These are phyloP conservation scores for Papilio demoleus DNA, from an alignment of 2,888 invertebrate genomes.

Conservation along the genomic window DNA sequence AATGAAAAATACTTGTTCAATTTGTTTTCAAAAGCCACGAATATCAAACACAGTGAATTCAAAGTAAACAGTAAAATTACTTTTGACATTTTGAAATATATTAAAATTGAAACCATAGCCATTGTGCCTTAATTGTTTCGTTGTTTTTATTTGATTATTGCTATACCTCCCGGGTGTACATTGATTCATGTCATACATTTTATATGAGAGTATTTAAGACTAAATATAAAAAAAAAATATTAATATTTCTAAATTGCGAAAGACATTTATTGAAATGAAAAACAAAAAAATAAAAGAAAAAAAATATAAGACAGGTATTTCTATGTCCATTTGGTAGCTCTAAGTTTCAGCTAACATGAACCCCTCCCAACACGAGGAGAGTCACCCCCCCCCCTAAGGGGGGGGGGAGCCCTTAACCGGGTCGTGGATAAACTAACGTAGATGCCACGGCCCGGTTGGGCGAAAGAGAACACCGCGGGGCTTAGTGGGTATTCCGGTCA, in stretches of 20 bases:
- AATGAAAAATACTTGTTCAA: too few species aligned
- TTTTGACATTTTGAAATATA: constrained; percentile 2
- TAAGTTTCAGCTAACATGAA: too few species aligned
- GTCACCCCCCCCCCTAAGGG: too few species aligned
- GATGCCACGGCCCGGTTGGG: too few species aligned
- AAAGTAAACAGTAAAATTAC: background rate
- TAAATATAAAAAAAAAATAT: background rate
- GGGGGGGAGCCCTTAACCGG: too few species aligned
- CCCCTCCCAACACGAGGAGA: too few species aligned
- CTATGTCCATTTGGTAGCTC: too few species aligned
- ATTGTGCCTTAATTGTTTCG: background rate
- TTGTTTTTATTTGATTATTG: constrained; percentile 6
- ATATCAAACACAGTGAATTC: background rate
- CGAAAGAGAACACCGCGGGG: too few species aligned
- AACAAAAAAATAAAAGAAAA: background rate
- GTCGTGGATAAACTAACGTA: too few species aligned
- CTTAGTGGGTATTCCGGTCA: too few species aligned
- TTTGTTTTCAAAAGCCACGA: background rate
- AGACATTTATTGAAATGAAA: background rate
- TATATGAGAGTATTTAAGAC: background rate
- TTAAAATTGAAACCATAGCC: background rate
- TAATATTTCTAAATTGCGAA: background rate
- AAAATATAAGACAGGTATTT: too few species aligned
- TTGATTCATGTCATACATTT: background rate
- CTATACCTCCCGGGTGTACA: background rate